Conservation (phyloP, 1,140 invertebrate species). For the Drepana arcuata region DNA sequence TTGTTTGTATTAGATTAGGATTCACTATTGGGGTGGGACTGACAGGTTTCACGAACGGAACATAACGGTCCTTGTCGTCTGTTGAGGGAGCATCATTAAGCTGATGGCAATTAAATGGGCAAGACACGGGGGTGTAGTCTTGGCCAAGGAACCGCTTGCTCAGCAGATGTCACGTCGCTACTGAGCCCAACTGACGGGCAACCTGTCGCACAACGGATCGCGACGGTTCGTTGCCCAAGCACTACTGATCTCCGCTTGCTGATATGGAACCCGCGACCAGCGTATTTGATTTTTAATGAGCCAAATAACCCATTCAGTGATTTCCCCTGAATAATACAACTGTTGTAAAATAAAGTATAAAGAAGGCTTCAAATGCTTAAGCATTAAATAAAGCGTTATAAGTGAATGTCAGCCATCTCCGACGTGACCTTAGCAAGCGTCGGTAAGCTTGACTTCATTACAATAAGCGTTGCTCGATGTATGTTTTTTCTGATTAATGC, state of each 20-base stretch:
- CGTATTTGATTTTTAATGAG: slow-evolving; percentile 32
- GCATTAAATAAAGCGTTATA: too few species aligned
- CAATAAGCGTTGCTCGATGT: slow-evolving; percentile 16
- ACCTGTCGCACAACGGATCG: slow-evolving; percentile 65
- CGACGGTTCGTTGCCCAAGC: slow-evolving; percentile 45
- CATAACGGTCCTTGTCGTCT: slow-evolving; percentile 58
- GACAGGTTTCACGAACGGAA: slow-evolving; percentile 59
- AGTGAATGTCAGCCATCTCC: too few species aligned
- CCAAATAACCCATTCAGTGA: too few species aligned
- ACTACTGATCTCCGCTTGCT: slow-evolving; percentile 34
- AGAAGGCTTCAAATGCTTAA: too few species aligned
- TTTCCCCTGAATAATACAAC: too few species aligned
- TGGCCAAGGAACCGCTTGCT: slow-evolving; percentile 19
- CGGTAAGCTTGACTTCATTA: slow-evolving; percentile 12
- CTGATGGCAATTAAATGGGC: slow-evolving; percentile 46
- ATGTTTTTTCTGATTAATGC: slow-evolving; percentile 40
- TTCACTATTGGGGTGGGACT: slow-evolving; percentile 26
- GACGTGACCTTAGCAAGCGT: too few species aligned
- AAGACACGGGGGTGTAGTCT: slow-evolving; percentile 55
- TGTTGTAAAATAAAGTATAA: too few species aligned
- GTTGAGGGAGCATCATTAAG: slow-evolving; percentile 40
- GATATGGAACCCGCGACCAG: slow-evolving; percentile 35
- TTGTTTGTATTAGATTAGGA: slow-evolving; percentile 35
- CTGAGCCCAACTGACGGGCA: slow-evolving; percentile 47
- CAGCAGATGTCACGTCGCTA: slow-evolving; percentile 52